Conservation (phyloP, 2,113 vertebrate genomes). For the Prochilodus magdalenae region DNA sequence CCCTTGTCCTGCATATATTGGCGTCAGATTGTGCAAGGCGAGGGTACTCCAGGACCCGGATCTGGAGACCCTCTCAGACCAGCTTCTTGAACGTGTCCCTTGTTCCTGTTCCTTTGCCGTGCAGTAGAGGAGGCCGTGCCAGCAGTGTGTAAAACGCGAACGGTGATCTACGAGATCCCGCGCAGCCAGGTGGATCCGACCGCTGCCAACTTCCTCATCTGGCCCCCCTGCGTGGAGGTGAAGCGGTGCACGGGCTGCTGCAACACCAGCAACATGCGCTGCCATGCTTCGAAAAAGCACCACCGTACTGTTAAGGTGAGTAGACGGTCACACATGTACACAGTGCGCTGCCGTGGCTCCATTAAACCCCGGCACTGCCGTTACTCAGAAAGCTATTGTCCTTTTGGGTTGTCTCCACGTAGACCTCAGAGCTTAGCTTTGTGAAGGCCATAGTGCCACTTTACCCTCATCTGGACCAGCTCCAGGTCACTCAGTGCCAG, state of each 20-base stretch:
- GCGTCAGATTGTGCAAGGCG: too few relatives aligned
- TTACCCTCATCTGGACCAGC: too few relatives aligned
- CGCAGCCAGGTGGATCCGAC: slow-evolving; percentile 98
- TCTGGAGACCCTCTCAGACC: too few relatives aligned
- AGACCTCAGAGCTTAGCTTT: too few relatives aligned
- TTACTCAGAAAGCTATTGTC: too few relatives aligned
- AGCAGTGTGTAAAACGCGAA: slow-evolving; percentile 93
- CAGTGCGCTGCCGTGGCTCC: not conserved
- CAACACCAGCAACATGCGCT: slow-evolving; percentile 94
- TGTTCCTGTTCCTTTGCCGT: slow-evolving; percentile 19
- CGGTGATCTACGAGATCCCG: slow-evolving; percentile 98
- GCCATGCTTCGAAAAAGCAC: slow-evolving; percentile 90
- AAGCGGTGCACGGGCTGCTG: slow-evolving; percentile 96
- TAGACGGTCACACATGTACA: slow-evolving; percentile 7
- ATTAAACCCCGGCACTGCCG: too few relatives aligned
- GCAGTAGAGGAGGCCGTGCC: slow-evolving; percentile 92
- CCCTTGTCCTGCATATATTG: not conserved
- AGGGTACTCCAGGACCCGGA: not conserved
- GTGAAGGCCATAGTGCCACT: too few relatives aligned
- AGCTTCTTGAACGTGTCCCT: slow-evolving; percentile 22
- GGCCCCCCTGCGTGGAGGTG: slow-evolving; percentile 98
- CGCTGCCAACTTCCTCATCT: slow-evolving; percentile 97
- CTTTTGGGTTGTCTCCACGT: too few relatives aligned
- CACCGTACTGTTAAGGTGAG: slow-evolving; percentile 96
- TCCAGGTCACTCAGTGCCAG: too few relatives aligned